These are phyloP conservation scores for Augiades crinisus DNA, from an alignment of 2,888 invertebrate species.

Conservation along the genomic window DNA sequence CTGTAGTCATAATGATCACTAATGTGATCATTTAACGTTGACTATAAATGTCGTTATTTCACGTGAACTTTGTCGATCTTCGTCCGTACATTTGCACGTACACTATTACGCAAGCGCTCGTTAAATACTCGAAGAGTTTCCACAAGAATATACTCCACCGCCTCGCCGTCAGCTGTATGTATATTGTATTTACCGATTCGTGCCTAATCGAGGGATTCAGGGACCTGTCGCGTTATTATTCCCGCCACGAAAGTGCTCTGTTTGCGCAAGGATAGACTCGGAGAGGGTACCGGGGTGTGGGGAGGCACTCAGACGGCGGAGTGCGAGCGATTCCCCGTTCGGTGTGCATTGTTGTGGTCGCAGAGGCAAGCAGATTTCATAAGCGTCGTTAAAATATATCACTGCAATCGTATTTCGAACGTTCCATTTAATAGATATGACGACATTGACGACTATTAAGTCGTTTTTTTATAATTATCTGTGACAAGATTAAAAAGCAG, in stretches of 20 bases:
- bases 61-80: too few relatives aligned
- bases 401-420: neutral
- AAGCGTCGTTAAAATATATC: neutral
- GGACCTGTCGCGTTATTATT: constrained; percentile 7
- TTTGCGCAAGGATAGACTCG: constrained; percentile 6
- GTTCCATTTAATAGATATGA: neutral
- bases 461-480: too few relatives aligned
- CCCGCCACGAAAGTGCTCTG: constrained; percentile 5
- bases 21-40: too few relatives aligned
- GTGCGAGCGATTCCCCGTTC: neutral
- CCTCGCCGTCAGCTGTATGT: neutral
- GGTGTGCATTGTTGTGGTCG: neutral
- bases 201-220: neutral
- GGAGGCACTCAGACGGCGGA: constrained; percentile 8
- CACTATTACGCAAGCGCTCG: too few relatives aligned
- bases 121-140: too few relatives aligned
- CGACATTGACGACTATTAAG: too few relatives aligned
- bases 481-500: too few relatives aligned
- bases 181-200: neutral
- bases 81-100: too few relatives aligned
- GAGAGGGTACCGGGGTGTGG: neutral
- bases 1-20: neutral
- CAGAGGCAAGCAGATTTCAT: neutral
- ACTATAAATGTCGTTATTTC: too few relatives aligned
- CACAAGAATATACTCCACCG: too few relatives aligned